Base-by-base conservation (phyloP, 2,113 vertebrate species). In the Poeciliopsis prolifica region DNA sequence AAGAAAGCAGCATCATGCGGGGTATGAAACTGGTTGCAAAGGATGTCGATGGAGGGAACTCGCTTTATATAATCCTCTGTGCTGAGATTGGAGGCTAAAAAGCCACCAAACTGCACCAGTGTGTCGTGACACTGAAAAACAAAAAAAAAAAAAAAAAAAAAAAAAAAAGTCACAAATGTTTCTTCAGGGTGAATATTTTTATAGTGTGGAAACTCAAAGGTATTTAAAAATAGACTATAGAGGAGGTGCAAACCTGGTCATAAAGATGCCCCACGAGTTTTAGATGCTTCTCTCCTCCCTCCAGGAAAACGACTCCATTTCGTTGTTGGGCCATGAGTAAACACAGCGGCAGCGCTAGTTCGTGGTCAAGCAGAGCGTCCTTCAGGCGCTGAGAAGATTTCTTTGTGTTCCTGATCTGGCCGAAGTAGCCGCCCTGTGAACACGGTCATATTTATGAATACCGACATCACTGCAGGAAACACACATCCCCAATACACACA, bases 1-100 rank as follows among this genome's bases (percentile, higher is more conserved):
- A 99, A 99, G 93, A 99, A 99, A 1, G 98, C 98, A 68, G 98
- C 98, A 65, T 99, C 98, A 0, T 99, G 98, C 54, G 98, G 98
- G 1, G 97, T 98, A 91, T 99, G 98, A 87, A 98, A 98, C 88
- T 97, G 96, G 77, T 99, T 99, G 86, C 98, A 99, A 42, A 99
- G 96, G 74, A 99, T 92, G 10, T 99, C 98, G 69, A 99, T 97
- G 54, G 98, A 96, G 91, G 98, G 97, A 91, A 99, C 97, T 71
- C 96, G 94, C 86, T 98, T 99, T 91, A 98, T 98, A 91, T 99
- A 99, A 93, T 99, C 98, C 90, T 99, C 98, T 68, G 98, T 99
- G 94, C 98, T 99, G 68, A 99, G 92, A 90, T 99, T 99, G 86
- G 98, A 99, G 78, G 98, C 98, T 90, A 99, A 92, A 95, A 99